A percentile compares a stretch with the other conserved stretches of the same genome.
Evolutionary conservation across 37 sponge, comb jelly and placozoan species (phyloP).

Genomic region (Petrosia ficiformis): DNA sequence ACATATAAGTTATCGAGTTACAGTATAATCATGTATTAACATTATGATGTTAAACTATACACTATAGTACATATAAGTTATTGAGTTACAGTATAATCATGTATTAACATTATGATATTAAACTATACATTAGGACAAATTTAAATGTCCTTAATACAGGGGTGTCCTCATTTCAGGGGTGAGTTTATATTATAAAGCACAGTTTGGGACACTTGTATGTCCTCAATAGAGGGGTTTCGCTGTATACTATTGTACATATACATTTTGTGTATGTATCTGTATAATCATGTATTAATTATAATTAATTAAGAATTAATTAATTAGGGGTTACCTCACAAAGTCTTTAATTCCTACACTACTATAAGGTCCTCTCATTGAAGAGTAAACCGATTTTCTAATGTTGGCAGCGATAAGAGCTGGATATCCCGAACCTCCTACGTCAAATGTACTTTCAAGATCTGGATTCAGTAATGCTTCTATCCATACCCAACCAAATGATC

Average conservation of each 20-base stretch:
- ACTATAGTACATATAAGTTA: too few species aligned
- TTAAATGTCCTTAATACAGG: too few species aligned
- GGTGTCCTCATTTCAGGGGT: too few species aligned
- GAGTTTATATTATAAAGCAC: too few species aligned
- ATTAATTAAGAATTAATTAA: background rate
- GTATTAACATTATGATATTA: too few species aligned
- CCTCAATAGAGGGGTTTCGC: too few species aligned
- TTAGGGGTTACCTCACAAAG: slow-evolving; percentile 51
- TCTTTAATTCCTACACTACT: slow-evolving; percentile 75
- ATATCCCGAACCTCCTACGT: slow-evolving; percentile 97
- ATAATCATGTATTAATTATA: background rate
- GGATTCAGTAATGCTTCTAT: slow-evolving; percentile 68
- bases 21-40: too few species aligned
- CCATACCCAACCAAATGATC: slow-evolving; percentile 96
- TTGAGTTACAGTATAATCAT: too few species aligned
- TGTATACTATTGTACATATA: background rate
- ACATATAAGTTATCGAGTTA: too few species aligned
- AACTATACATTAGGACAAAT: too few species aligned
- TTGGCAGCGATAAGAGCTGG: slow-evolving; percentile 90
- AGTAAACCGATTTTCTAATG: slow-evolving; percentile 66
- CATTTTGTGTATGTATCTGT: background rate
- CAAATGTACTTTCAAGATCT: slow-evolving; percentile 75
- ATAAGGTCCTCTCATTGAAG: slow-evolving; percentile 76
- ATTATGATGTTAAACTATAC: too few species aligned
- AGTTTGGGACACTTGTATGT: background rate